Evolutionary conservation across 2,113 vertebrate species (phyloP), one percentile per base, ranked within the genome.

Genomic region (Chionomys nivalis): DNA sequence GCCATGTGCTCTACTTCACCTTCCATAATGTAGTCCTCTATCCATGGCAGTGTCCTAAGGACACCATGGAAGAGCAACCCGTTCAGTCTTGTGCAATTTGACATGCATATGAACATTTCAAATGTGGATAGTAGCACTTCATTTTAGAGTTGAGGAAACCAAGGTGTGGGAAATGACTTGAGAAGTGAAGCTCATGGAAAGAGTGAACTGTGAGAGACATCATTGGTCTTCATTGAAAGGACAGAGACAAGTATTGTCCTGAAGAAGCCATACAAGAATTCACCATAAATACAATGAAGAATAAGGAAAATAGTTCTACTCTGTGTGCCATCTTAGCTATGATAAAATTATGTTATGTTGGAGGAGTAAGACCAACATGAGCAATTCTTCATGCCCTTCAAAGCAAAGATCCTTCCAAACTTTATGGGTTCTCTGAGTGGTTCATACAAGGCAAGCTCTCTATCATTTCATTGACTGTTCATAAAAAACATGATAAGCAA

Each of bases 81-180:
- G 7, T 36, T 42, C 44, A 90, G n/a, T 42, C 11, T 44, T 58
- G 2, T 24, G 13, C 89, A 13, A 4, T n/a, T n/a, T 36, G 0
- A 49, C 1, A 14, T 47, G 5, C 76, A 31, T 9, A 47, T 3
- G 65, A 66, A 21, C 28, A 66, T 68, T 87, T 33, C 31, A 47
- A 36, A 19, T 36, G 23, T 36, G 17, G 33, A 77, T 28, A 42
- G 39, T 24, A 61, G 31, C 7, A 5, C 31, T 68, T 65, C 17
- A 42, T 26, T 95, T 81, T 73, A 91, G 33, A 96, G 47, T 55
- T 76, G 13, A 87, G 36, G 33, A 78, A 93, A 87, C 68, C 52
- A 85, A 96, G 65, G 49, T 28, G 72, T 39, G 1, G 14, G 28
- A 28, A 73, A 24, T 65, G 61, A 76, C 49, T 5, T 39, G 63